phyloP scores from a whole-genome alignment of 2,113 vertebrate genomes.

The Pedetes capensis region DNA sequence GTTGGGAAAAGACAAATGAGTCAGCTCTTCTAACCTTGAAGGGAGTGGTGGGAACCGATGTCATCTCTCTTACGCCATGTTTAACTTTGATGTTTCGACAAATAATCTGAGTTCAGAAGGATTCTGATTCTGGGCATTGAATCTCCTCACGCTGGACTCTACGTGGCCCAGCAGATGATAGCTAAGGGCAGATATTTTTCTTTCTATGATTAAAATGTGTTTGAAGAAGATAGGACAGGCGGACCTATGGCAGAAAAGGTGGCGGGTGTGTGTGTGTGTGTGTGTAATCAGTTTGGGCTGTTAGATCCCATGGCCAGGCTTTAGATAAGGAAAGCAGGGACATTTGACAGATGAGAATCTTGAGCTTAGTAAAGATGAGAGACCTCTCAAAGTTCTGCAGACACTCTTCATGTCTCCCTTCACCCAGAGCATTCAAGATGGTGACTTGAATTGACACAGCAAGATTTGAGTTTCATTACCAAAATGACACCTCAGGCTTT shows the following conservation, averaged over 20 bases:
- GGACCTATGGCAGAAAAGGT: background rate
- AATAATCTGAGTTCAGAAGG: background rate
- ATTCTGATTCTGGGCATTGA: background rate
- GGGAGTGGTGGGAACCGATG: background rate
- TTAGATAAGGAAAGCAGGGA: background rate
- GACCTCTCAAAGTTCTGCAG: background rate
- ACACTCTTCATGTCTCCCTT: background rate
- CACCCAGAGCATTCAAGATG: background rate
- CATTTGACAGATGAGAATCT: background rate
- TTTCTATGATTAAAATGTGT: conserved; percentile 10
- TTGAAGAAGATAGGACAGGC: conserved; percentile 32
- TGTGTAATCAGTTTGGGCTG: background rate
- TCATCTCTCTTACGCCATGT: background rate
- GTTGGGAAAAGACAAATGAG: background rate
- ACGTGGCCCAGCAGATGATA: background rate
- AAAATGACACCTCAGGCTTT: background rate
- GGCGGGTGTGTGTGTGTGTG: background rate
- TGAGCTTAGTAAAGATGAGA: background rate
- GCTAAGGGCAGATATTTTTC: background rate
- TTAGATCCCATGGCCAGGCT: background rate
- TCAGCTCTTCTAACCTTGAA: background rate
- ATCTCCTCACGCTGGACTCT: background rate
- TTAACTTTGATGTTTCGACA: conserved; percentile 13
- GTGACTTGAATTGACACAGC: background rate
- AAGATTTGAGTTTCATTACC: background rate